Evolutionary conservation across 2,113 vertebrate genomes (phyloP), one percentile per base, ranked within the genome.

Genomic region (Seriola aureovittata): DNA sequence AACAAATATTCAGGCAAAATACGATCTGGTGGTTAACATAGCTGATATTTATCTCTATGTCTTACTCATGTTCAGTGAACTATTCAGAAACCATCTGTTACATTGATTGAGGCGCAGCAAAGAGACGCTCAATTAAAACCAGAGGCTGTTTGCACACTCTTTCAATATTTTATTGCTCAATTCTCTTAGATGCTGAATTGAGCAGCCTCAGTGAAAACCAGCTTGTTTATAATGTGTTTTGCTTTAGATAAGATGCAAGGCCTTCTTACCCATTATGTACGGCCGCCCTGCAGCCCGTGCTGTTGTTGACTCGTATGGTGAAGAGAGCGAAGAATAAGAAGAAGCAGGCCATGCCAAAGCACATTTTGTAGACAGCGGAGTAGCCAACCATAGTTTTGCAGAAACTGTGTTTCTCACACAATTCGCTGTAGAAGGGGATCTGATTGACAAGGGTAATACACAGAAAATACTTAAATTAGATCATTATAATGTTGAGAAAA

Each of bases 301-400:
- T 99, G 90, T 84, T 97, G 60, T 94, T 94, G 78, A 99, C 93
- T 60, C 95, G 93, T 65, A 99, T 78, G 74, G 97, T 99, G 91
- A 99, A 89, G 58, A 99, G 19, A 54, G 58, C 95, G 85, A 99
- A 97, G 13, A 98, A 48, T 5, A 98, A 95, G 93, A 99, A 99
- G 95, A 99, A 99, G 90, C 96, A 97, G 76, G 97, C 96, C 97
- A 98, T 99, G 86, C 99, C 99, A 29, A 99, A 99, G 87, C 98
- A 99, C 88, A 99, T 96, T 89, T 97, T 96, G 85, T 99, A 99
- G 34, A 99, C 99, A 0, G 98, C 98, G 1, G 97, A 96, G 72
- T 98, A 99, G 8, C 99, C 98, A 48, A 99, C 96, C 74, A 99
- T 93, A 75, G 93, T 95, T 91, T 97, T 96, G 23, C 99, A 99